Evolutionary conservation across 2,888 invertebrate species (phyloP), one percentile per base, ranked within the genome.

Genomic region (Carabus problematicus): DNA sequence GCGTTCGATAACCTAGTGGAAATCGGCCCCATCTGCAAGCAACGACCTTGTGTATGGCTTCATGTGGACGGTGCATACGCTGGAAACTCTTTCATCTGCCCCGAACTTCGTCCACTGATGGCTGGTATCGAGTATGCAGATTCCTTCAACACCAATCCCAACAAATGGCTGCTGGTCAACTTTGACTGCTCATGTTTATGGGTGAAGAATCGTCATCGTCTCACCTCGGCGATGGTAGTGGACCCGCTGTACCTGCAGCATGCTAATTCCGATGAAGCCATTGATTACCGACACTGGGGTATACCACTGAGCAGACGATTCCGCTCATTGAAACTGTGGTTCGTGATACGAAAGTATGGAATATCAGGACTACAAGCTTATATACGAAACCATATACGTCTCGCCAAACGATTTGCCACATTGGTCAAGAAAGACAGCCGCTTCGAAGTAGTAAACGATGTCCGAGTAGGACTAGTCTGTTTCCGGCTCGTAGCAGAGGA

Each of bases 21-120:
- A 81, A 87, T 95, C 64, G 90, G 94, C 1, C 89, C 90, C 14
- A 86, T 94, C 1, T 88, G 90, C 73, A 84, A 84, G 68, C 82
- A 81, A 0, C 81, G 84, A 72, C 85, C 88, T 0, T 84, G 84
- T 62, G 85, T 91, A n/a, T 95, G 95, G 94, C 84, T 95, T 29
- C 95, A 95, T 79, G 92, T 94, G 1, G 94, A 95, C 79, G 94
- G 90, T 0, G 94, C 94, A 0, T 95, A 95, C 78, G 94, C 93
- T 0, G 95, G 95, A 2, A 92, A 89, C 75, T 89, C 92, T 0
- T 90, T 95, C 76, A 92, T 95, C 71, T 91, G 94, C 75, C 94
- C 94, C 0, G 95, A 95, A 81, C 87, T 93, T 79, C 86, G 91
- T 71, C 83, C 85, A 0, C 82, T 87, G 55, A 85, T 88, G 76